A percentile compares a stretch with the other conserved stretches of the same genome.
phyloP scores from a whole-genome alignment of 2,888 invertebrate species.

The Epirrhoe tristata region DNA sequence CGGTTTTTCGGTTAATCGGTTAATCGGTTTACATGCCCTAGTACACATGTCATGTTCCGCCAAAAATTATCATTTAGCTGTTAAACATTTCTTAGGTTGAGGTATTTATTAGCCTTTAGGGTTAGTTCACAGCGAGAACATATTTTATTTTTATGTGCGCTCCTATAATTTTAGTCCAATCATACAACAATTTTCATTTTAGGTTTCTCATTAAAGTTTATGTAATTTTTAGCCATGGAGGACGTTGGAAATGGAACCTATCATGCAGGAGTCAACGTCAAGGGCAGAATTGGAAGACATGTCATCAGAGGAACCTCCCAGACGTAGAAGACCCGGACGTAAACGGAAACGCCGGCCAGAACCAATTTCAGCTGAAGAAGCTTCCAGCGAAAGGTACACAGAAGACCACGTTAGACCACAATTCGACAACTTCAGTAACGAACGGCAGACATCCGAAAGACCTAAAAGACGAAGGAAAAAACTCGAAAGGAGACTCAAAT shows the following conservation, averaged over 20 bases:
- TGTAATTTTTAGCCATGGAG: slow-evolving; percentile 82
- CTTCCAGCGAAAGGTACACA: slow-evolving; percentile 55
- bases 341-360: slow-evolving; percentile 88
- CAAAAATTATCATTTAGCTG: background rate
- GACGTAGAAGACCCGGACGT: slow-evolving; percentile 77
- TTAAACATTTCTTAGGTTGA: slow-evolving; percentile 1
- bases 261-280: slow-evolving; percentile 53
- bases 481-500: slow-evolving; percentile 63
- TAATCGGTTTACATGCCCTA: no score
- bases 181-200: background rate
- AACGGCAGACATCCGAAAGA: slow-evolving; percentile 54
- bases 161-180: background rate
- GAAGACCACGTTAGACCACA: slow-evolving; percentile 55
- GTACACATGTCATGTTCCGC: background rate
- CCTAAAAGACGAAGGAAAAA: slow-evolving; percentile 68
- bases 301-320: slow-evolving; percentile 63
- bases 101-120: no score
- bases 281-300: slow-evolving; percentile 66
- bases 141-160: background rate
- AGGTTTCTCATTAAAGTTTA: background rate
- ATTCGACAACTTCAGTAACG: slow-evolving; percentile 53
- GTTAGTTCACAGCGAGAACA: no score
- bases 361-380: slow-evolving; percentile 53
- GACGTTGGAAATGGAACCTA: slow-evolving; percentile 68
- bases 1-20: no score